Conservation (phyloP, 2,113 vertebrate genomes). For the Istiophorus platypterus region DNA sequence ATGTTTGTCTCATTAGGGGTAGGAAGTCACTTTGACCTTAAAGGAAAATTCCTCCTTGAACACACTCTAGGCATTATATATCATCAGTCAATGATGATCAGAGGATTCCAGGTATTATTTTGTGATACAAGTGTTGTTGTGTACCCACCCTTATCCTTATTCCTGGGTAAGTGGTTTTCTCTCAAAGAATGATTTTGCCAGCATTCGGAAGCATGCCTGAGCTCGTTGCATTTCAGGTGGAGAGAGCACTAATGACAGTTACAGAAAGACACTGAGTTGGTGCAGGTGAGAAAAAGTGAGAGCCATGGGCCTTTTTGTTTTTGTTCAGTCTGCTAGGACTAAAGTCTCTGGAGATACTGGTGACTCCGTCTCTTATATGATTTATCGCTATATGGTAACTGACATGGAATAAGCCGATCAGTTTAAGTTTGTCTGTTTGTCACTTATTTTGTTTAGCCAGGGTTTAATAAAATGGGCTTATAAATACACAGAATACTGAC, state of each 20-base stretch:
- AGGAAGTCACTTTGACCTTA: constrained; percentile 61
- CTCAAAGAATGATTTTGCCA: constrained; percentile 56
- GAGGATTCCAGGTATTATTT: constrained; percentile 20
- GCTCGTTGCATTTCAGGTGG: constrained; percentile 59
- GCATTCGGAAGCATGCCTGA: constrained; percentile 52
- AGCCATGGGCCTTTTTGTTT: constrained; percentile 17
- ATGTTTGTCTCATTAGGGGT: constrained; percentile 66
- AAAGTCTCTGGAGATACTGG: neutral
- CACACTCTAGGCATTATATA: constrained; percentile 22
- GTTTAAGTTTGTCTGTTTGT: neutral
- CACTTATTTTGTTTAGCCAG: neutral
- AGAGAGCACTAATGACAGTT: constrained; percentile 60
- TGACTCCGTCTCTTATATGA: neutral
- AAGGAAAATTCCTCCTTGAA: constrained; percentile 15
- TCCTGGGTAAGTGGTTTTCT: constrained; percentile 40
- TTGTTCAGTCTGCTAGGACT: constrained; percentile 17
- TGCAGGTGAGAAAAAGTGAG: constrained; percentile 38
- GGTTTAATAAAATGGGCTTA: neutral
- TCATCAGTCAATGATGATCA: constrained; percentile 27
- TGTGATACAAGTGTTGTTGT: constrained; percentile 16
- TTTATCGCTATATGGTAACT: neutral
- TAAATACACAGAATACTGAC: too few relatives aligned
- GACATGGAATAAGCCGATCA: neutral
- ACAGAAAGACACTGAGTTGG: constrained; percentile 23
- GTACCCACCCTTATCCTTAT: neutral